Base-by-base conservation (phyloP, 2,797 vertebrate genomes). In the Podarcis lilfordi region DNA sequence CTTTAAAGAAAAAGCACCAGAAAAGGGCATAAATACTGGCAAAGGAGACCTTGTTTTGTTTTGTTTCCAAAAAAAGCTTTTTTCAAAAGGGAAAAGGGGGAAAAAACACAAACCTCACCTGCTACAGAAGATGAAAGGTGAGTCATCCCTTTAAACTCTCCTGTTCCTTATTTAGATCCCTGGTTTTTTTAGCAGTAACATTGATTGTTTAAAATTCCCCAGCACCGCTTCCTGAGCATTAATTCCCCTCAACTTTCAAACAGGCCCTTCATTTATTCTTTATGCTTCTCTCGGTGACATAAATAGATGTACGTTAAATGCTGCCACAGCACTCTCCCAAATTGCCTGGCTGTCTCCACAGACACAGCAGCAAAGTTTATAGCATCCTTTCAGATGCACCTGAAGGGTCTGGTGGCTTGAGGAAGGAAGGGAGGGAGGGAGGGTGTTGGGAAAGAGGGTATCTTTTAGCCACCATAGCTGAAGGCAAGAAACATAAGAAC, bases 191-290 rank as follows among this genome's bases (percentile, higher is more conserved):
- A 87, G 85, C 32, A 25, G 69, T 75, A 87, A 59, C 45, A 61
- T 35, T 3, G 32, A 69, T 87, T 79, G 8, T 8, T 37, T 80
- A 80, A 25, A 64, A 40, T 25, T 75, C 78, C 77, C 77, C 25
- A 21, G 0, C 82, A 69, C 76, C 10, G 35, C 66, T 76, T 91
- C 74, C 80, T 50, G 11, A 89, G 9, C 17, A 91, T 35, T 72
- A 90, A 84, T 72, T 90, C 75, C 29, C 80, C 27, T 5, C 19
- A 83, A 79, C 84, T 91, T 93, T 87, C 90, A 43, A 90, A 64
- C 0, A 0, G 32, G 82, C 32, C 15, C 50, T 88, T 21, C 32
- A 84, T 80, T 81, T 61, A 43, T 11, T 55, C 19, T 85, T 86
- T 81, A 17, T 32, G 75, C 19, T 32, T 68, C 37, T 5, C 9